phyloP scores from a whole-genome alignment of 2,888 invertebrate species.

The Taphrorychus bicolor region DNA sequence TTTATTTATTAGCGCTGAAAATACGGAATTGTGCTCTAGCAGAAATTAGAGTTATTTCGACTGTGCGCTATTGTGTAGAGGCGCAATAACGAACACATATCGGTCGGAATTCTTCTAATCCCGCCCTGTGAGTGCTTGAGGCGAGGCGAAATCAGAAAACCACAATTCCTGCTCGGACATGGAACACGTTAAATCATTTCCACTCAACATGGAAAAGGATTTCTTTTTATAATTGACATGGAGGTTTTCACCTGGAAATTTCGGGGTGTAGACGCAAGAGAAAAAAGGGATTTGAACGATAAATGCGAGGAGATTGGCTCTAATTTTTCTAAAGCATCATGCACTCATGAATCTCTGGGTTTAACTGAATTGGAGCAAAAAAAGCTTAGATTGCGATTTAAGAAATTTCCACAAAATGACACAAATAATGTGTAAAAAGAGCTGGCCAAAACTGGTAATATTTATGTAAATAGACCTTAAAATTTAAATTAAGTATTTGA shows the following conservation, averaged over 20 bases:
- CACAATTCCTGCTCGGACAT: neutral
- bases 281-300: no score
- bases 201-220: neutral
- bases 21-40: neutral
- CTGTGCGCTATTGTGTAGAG: neutral
- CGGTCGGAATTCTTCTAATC: neutral
- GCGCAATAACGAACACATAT: neutral
- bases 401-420: no score
- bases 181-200: neutral
- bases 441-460: no score
- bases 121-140: neutral
- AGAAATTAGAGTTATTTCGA: neutral
- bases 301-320: no score
- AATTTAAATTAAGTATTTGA: no score
- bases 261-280: neutral
- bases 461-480: no score
- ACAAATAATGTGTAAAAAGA: no score
- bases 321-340: no score
- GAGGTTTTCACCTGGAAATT: neutral
- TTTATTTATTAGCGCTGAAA: conserved; percentile 15
- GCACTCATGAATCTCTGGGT: no score
- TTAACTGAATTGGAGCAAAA: no score
- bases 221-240: neutral
- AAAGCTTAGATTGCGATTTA: no score
- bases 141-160: neutral